A percentile compares a stretch with the other conserved stretches of the same genome.
Evolutionary conservation across 2,888 invertebrate species (phyloP).

Genomic region (Diadegma fenestrale): DNA sequence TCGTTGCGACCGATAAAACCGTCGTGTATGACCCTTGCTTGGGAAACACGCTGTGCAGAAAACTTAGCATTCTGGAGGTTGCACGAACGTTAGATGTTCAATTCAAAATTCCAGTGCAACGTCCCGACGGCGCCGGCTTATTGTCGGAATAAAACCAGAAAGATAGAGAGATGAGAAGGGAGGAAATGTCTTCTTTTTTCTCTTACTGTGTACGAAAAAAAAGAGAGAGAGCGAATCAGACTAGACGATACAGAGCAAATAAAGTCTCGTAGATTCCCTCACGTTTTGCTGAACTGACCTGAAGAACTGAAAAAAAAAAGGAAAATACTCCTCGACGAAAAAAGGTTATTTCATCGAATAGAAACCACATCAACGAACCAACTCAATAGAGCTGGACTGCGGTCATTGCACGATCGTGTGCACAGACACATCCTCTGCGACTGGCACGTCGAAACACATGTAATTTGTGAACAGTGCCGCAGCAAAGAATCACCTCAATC

Average conservation of each 20-base stretch:
- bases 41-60: constrained; percentile 34
- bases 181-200: constrained; percentile 29
- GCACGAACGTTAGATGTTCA: constrained; percentile 27
- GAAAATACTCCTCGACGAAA: not conserved
- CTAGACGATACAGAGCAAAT: constrained; percentile 24
- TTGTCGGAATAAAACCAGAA: constrained; percentile 40
- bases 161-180: constrained; percentile 29
- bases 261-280: constrained; percentile 43
- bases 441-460: constrained; percentile 16
- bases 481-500: constrained; percentile 28
- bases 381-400: constrained; percentile 43
- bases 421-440: constrained; percentile 42
- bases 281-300: constrained; percentile 53
- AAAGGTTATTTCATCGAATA: constrained; percentile 44
- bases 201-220: not conserved
- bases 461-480: not conserved
- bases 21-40: not conserved
- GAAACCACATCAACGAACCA: constrained; percentile 36
- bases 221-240: not conserved
- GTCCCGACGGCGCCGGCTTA: constrained; percentile 65
- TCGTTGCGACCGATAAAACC: constrained; percentile 26
- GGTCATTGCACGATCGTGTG: constrained; percentile 54
- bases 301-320: constrained; percentile 35
- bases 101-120: constrained; percentile 60
- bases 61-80: constrained; percentile 48